These are phyloP conservation scores for Botia almorhae DNA, from an alignment of 2,797 vertebrate species.

Conservation along the genomic window DNA sequence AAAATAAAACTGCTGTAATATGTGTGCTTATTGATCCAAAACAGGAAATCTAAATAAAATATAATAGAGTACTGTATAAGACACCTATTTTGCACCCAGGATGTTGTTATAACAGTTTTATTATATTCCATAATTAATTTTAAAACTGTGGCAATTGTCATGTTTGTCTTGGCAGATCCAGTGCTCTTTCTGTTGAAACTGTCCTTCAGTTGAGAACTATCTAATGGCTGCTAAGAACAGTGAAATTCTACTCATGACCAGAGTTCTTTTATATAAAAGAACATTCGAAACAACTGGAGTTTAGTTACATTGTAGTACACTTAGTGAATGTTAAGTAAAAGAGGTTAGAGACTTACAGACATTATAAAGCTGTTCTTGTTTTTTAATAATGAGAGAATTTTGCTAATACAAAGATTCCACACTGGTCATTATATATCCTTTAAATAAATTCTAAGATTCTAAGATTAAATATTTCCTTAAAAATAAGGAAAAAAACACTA, in stretches of 20 bases:
- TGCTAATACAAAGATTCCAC: too few species aligned
- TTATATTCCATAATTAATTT: background rate
- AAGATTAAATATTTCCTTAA: too few species aligned
- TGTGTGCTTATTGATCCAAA: background rate
- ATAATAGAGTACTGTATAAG: too few species aligned
- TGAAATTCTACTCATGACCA: constrained; percentile 32
- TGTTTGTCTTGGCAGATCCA: background rate
- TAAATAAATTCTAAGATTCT: too few species aligned
- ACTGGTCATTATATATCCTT: background rate
- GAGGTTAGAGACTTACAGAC: background rate
- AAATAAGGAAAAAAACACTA: background rate
- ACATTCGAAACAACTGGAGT: constrained; percentile 22
- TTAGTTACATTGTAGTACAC: constrained; percentile 17
- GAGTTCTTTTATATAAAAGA: constrained; percentile 40
- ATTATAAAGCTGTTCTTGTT: background rate
- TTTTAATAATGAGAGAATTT: too few species aligned
- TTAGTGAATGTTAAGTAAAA: constrained; percentile 33
- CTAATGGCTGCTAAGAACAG: constrained; percentile 8
- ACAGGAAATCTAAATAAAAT: background rate
- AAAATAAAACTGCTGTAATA: background rate
- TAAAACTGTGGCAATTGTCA: background rate
- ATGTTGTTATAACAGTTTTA: background rate
- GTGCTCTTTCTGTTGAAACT: background rate
- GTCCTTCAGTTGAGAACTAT: background rate
- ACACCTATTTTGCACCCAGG: background rate